A percentile compares a stretch with the other conserved stretches of the same genome.
These are phyloP conservation scores for Galaxias olidus DNA, from an alignment of 2,797 vertebrate species.

Conservation along the genomic window DNA sequence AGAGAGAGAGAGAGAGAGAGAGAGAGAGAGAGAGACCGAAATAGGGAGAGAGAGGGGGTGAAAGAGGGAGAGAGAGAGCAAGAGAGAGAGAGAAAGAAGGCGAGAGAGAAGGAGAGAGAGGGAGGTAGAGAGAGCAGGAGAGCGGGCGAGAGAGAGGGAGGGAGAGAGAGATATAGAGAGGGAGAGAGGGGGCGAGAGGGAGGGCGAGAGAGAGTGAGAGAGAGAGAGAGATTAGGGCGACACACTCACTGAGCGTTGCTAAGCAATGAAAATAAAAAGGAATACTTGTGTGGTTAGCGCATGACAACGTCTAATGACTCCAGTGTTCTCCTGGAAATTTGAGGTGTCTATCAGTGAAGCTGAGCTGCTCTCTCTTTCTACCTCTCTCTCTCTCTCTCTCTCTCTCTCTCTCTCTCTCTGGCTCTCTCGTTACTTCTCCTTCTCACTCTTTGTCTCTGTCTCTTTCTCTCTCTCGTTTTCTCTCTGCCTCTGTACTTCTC, in stretches of 20 bases:
- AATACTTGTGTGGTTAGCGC: constrained; percentile 45
- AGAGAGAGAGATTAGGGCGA: constrained; percentile 22
- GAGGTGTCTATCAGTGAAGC: constrained; percentile 16
- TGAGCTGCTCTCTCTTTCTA: not conserved
- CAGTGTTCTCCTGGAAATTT: constrained; percentile 27
- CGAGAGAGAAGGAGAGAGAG: not conserved
- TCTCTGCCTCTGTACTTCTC: too few species aligned
- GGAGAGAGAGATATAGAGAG: too few species aligned
- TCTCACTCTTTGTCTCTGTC: not conserved
- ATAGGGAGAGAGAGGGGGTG: too few species aligned
- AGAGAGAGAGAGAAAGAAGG: too few species aligned
- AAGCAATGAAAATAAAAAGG: constrained; percentile 47
- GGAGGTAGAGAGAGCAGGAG: not conserved
- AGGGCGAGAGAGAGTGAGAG: not conserved
- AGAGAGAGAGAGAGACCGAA: not conserved
- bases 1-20: not conserved
- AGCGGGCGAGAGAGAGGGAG: too few species aligned
- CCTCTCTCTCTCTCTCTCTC: not conserved
- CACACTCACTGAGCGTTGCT: constrained; percentile 44
- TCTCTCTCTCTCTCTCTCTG: not conserved
- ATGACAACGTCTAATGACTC: constrained; percentile 46
- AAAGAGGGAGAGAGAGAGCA: too few species aligned
- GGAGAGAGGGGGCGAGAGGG: too few species aligned
- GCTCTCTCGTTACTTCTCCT: not conserved
- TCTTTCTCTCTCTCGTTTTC: too few species aligned